Percentiles rank a stretch among this genome's conserved stretches.
Conservation (phyloP, 2,797 vertebrate genomes). For the Liparis tanakae region DNA sequence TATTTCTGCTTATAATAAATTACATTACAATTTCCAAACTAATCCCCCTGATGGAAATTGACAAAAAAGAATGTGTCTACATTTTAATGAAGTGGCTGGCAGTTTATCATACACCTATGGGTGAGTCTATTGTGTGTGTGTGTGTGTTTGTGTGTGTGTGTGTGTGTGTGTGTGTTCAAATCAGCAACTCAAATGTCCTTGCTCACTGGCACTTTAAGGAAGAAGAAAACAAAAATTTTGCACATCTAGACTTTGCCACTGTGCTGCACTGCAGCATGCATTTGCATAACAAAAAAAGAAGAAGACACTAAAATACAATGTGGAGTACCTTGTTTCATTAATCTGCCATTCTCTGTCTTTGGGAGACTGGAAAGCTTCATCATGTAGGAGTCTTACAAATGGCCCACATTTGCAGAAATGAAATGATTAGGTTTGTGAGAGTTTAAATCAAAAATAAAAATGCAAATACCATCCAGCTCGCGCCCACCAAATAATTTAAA, state of each 20-base stretch:
- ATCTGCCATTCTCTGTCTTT: slow-evolving; percentile 41
- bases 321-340: slow-evolving; percentile 40
- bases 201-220: not conserved
- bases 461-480: slow-evolving; percentile 58
- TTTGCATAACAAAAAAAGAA: slow-evolving; percentile 16
- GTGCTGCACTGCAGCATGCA: slow-evolving; percentile 22
- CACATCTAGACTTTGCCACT: slow-evolving; percentile 13
- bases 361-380: slow-evolving; percentile 37
- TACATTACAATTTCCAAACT: slow-evolving; percentile 50
- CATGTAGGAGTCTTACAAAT: slow-evolving; percentile 56
- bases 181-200: not conserved
- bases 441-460: slow-evolving; percentile 65
- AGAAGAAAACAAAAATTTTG: not conserved
- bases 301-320: slow-evolving; percentile 15
- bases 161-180: slow-evolving; percentile 3
- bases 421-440: slow-evolving; percentile 61
- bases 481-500: slow-evolving; percentile 67
- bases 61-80: slow-evolving; percentile 42
- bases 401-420: slow-evolving; percentile 55
- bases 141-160: not conserved
- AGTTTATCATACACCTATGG: slow-evolving; percentile 25
- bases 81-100: slow-evolving; percentile 43
- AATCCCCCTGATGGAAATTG: slow-evolving; percentile 52
- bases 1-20: slow-evolving; percentile 60
- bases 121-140: not conserved